Evolutionary conservation across 2,888 invertebrate genomes (phyloP), one percentile per base, ranked within the genome.

Genomic region (Globia sparganii): DNA sequence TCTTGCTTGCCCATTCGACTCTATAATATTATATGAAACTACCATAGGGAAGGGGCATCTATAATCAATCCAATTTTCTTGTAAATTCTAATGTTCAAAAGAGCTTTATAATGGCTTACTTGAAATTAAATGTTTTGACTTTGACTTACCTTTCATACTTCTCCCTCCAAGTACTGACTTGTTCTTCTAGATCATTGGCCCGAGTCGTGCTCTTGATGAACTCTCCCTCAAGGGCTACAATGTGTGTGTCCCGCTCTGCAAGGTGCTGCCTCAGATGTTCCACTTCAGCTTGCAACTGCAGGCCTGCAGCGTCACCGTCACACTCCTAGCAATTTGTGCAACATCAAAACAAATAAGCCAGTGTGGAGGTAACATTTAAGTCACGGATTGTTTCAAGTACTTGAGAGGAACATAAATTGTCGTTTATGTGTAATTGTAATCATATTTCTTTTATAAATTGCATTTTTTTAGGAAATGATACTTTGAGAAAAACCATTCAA

Each of bases 81-180:
- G 25, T 49, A 9, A 49, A 34, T 34, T 5, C 25, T 49, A 15
- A 40, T 1, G 5, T 46, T 49, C 49, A 34, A 11, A 67, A 34
- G 5, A 34, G 5, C 25, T 9, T 34, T 49, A 15, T 18, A 25
- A 31, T 46, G 15, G 46, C 34, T 15, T 11, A 34, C 34, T n/a
- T 49, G 11, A 53, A 53, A 18, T 31, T n/a, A 34, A 34, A 68
- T 11, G 1, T n/a, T 34, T 34, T n/a, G 11, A 2, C 11, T 53
- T 53, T 34, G n/a, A n/a, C n/a, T 0, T 34, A 53, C 98, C 98
- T 97, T 93, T 98, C 98, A 97, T 99, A 99, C 97, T 99, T 99
- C 92, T 99, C 99, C 93, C 99, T 98, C 98, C 99, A 99, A 88
- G 98, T 98, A 72, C 97, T 95, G 75, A 99, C 96, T 93, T 99